Conservation (phyloP, 2,113 vertebrate genomes). For the Phaethornis superciliosus region DNA sequence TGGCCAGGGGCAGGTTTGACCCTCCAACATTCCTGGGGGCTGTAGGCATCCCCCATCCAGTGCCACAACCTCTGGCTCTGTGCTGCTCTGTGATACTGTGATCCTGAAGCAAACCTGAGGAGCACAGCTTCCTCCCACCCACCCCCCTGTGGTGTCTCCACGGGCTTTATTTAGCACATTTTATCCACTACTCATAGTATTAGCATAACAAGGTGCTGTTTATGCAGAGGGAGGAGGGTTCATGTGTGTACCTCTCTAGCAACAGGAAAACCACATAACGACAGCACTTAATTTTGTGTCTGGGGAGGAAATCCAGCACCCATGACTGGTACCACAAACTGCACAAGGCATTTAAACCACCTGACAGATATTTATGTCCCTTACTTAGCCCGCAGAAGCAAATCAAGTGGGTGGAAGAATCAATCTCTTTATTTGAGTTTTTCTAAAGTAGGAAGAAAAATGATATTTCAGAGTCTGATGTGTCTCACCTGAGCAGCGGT, state of each 20-base stretch:
- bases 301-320: constrained; percentile 6
- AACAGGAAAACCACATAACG: background rate
- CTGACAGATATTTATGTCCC: constrained; percentile 4
- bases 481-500: background rate
- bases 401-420: background rate
- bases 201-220: background rate
- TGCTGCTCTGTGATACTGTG: background rate
- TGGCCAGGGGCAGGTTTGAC: no score
- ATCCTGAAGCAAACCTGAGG: background rate
- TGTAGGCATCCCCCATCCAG: background rate
- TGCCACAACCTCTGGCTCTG: background rate
- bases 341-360: background rate
- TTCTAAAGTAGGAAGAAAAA: constrained; percentile 35
- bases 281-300: background rate
- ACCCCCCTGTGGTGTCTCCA: background rate
- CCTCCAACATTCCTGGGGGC: background rate
- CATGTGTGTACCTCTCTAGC: background rate
- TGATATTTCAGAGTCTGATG: background rate
- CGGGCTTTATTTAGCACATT: background rate
- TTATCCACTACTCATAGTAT: background rate
- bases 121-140: rapidly evolving
- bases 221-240: background rate
- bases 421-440: constrained; percentile 51
- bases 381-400: constrained; percentile 5
- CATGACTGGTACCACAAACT: rapidly evolving